Percentiles rank a stretch among this genome's conserved stretches.
These are phyloP conservation scores for Globia sparganii DNA, from an alignment of 2,888 invertebrate species.

Conservation along the genomic window DNA sequence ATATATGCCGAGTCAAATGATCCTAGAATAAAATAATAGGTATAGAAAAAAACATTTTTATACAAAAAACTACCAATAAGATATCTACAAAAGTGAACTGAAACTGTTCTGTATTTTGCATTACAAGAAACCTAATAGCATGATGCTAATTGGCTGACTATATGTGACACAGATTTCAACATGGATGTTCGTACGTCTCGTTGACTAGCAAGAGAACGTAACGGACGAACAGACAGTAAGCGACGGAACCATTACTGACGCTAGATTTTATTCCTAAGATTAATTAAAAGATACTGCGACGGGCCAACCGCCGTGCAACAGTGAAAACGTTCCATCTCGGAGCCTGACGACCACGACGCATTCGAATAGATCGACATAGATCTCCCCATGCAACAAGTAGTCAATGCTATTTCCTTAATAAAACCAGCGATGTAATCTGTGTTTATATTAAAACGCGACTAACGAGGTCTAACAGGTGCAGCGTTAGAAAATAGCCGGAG, in stretches of 20 bases:
- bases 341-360: slow-evolving; percentile 72
- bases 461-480: slow-evolving; percentile 81
- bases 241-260: slow-evolving; percentile 82
- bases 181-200: slow-evolving; percentile 51
- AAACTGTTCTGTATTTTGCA: neutral
- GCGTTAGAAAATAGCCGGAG: slow-evolving; percentile 82
- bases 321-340: slow-evolving; percentile 84
- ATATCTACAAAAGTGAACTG: too few relatives aligned
- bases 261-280: slow-evolving; percentile 87
- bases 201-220: slow-evolving; percentile 71
- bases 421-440: slow-evolving; percentile 77
- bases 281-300: slow-evolving; percentile 88
- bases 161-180: slow-evolving; percentile 40
- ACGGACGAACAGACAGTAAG: slow-evolving; percentile 74
- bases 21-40: neutral
- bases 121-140: slow-evolving; percentile 6
- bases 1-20: neutral
- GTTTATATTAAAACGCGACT: slow-evolving; percentile 66
- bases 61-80: neutral
- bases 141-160: slow-evolving; percentile 33
- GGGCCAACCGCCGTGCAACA: slow-evolving; percentile 76
- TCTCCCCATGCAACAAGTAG: slow-evolving; percentile 60
- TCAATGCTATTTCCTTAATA: slow-evolving; percentile 55
- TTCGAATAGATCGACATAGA: slow-evolving; percentile 70
- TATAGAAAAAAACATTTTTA: neutral